phyloP scores from a whole-genome alignment of 2,113 vertebrate genomes.

The Plestiodon gilberti region DNA sequence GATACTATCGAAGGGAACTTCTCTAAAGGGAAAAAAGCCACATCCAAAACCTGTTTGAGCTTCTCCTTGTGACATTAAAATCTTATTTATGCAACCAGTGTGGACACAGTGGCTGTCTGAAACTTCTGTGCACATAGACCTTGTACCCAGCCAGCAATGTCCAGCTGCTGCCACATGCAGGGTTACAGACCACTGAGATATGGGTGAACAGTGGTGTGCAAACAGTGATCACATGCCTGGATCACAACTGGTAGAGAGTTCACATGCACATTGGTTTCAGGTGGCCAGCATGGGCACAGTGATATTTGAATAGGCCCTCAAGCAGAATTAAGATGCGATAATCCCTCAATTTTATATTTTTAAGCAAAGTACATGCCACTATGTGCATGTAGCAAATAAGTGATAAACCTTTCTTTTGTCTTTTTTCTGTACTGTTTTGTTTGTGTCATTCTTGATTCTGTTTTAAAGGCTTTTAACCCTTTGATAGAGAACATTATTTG shows the following conservation, averaged over 20 bases:
- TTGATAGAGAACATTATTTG: constrained; percentile 32
- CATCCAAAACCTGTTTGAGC: background rate
- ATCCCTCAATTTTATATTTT: background rate
- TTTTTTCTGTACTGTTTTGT: background rate
- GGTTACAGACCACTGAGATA: background rate
- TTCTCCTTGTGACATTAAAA: background rate
- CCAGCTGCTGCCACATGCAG: background rate
- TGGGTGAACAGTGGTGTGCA: background rate
- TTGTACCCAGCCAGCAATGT: background rate
- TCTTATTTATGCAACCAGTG: background rate
- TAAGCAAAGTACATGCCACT: background rate
- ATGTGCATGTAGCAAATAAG: no score
- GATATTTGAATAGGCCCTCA: background rate
- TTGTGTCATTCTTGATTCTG: background rate
- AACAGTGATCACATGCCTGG: background rate
- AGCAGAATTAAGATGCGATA: background rate
- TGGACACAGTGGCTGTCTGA: background rate
- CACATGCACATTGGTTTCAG: background rate
- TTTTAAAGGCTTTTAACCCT: constrained; percentile 33
- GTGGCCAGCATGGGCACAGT: background rate
- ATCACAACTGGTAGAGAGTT: background rate
- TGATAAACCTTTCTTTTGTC: no score
- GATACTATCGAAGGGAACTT: background rate
- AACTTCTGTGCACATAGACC: no score
- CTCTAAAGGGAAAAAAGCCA: background rate